phyloP scores from a whole-genome alignment of 1,140 invertebrate genomes.

The Pseudobourletiella spinata region DNA sequence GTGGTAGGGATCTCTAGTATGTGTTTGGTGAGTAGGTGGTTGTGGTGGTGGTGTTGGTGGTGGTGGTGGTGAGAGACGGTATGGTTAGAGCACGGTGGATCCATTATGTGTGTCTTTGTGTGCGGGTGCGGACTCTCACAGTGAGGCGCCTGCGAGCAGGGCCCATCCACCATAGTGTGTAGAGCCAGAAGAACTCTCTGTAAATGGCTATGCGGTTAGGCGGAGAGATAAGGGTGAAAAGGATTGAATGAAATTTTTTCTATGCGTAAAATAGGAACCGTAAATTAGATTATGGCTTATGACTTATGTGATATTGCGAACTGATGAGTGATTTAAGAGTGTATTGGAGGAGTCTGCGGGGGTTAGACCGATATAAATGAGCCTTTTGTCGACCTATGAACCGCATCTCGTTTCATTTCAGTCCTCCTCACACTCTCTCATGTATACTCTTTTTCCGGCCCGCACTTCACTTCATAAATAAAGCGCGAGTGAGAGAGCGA shows the following conservation, averaged over 20 bases:
- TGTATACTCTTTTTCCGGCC: neutral
- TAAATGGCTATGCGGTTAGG: too few species aligned
- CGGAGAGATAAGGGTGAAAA: neutral
- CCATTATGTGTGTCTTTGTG: neutral
- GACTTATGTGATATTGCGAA: constrained; percentile 19
- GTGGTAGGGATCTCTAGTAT: too few species aligned
- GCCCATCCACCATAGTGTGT: neutral
- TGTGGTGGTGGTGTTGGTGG: too few species aligned
- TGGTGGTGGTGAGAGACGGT: too few species aligned
- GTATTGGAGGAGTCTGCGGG: constrained; percentile 21
- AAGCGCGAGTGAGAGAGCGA: too few species aligned
- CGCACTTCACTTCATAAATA: neutral
- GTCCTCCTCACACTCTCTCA: too few species aligned
- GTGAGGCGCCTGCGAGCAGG: neutral
- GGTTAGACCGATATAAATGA: constrained; percentile 24
- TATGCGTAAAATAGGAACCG: constrained; percentile 16
- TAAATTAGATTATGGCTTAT: constrained; percentile 23
- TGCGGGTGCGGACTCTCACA: neutral
- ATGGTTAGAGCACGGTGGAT: neutral
- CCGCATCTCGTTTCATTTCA: constrained; percentile 17
- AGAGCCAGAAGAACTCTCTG: too few species aligned
- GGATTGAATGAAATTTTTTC: neutral
- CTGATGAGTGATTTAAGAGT: constrained; percentile 23
- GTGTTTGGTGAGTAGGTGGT: too few species aligned
- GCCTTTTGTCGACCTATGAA: constrained; percentile 24